Evolutionary conservation across 2,888 invertebrate species (phyloP), one percentile per base, ranked within the genome.

Genomic region (Vesta saturnalis): DNA sequence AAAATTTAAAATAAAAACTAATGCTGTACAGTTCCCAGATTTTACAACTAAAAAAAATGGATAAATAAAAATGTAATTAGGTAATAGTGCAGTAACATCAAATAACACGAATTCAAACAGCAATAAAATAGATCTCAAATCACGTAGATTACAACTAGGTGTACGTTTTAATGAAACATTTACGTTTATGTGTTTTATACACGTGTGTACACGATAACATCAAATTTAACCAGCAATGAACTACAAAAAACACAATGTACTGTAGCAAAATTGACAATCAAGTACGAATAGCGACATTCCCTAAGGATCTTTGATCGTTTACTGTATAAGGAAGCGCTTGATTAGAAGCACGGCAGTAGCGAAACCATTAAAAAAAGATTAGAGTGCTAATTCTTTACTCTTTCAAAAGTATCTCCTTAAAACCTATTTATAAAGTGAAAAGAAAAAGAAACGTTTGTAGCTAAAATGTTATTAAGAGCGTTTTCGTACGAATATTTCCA

Each of bases 311-410:
- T 64, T 62, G n/a, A n/a, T n/a, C n/a, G n/a, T n/a, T 59, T 70
- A 67, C 58, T 68, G 69, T 72, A 71, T 67, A 21, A 66, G 54
- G 73, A 73, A 74, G 76, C 77, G 73, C 72, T 72, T 77, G 78
- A 77, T 78, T 77, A 77, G 78, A 75, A 77, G 75, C 76, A 76
- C 77, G 74, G 75, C 74, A 76, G 72, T 2, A n/a, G 8, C 70
- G 72, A 70, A 67, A 72, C 76, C 76, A 78, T 78, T 78, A 78
- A 77, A 78, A 76, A 72, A 70, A 76, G 78, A 78, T 78, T 78
- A 77, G 70, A 69, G 69, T 74, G 76, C 73, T 77, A 77, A 77
- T 77, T 75, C 77, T 63, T 67, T 66, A 71, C 69, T 55, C 54
- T 52, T 59, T 56, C 39, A 64, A 64, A 65, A 64, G 56, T 68